Conservation (phyloP, 1,140 invertebrate genomes). For the Reticulitermes speratus region DNA sequence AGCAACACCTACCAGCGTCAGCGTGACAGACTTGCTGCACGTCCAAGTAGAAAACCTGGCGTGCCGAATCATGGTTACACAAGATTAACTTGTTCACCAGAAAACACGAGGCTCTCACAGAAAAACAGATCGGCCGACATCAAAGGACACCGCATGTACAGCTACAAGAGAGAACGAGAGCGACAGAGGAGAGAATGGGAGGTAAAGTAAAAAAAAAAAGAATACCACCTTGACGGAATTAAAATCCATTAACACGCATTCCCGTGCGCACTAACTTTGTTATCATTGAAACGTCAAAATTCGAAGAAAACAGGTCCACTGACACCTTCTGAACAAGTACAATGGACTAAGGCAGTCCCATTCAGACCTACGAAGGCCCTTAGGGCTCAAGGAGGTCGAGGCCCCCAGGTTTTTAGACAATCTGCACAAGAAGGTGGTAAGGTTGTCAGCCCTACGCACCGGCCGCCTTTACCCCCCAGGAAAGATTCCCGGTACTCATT, state of each 20-base stretch:
- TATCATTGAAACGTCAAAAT: conserved; percentile 30
- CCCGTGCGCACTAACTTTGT: conserved; percentile 21
- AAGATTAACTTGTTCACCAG: conserved; percentile 30
- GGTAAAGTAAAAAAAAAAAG: background rate
- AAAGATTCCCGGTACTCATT: too few species aligned
- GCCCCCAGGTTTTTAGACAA: too few species aligned
- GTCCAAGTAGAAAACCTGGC: background rate
- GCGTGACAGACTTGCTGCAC: background rate
- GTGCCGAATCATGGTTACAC: conserved; percentile 30
- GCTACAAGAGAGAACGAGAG: background rate
- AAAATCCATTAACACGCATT: conserved; percentile 32
- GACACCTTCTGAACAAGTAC: background rate
- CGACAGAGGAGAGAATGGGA: background rate
- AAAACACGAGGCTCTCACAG: background rate
- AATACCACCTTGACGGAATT: conserved; percentile 29
- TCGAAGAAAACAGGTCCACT: conserved; percentile 22
- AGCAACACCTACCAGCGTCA: background rate
- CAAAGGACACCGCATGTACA: background rate
- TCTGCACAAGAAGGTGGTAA: too few species aligned
- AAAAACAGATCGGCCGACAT: conserved; percentile 20
- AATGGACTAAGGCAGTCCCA: too few species aligned
- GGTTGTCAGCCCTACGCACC: too few species aligned
- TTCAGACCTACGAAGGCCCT: too few species aligned
- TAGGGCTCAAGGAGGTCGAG: too few species aligned
- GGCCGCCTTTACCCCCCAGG: too few species aligned